Evolutionary conservation across 2,797 vertebrate species (phyloP), one percentile per base, ranked within the genome.

Genomic region (Myotis planiceps): DNA sequence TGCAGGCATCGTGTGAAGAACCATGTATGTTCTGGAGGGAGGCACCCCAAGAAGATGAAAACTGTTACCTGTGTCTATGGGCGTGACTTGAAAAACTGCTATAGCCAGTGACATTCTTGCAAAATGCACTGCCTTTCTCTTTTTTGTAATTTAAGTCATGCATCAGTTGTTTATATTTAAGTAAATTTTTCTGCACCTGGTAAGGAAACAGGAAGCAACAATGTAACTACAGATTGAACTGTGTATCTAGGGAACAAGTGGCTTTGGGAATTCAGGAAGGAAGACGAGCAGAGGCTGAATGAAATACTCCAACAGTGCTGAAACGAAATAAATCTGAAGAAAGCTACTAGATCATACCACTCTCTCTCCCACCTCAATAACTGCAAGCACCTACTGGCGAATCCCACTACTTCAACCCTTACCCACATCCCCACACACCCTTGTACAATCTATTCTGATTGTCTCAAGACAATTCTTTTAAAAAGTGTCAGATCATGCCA

Each of bases 51-150:
- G 18, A 78, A 53, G 13, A 29, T 15, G 5, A 37, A 69, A 69
- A 47, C 3, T 18, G 45, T 58, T 10, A 49, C 16, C n/a, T 7
- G 9, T 7, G 9, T 63, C 15, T 37, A 9, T 23, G 9, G 19
- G 14, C 25, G 3, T 69, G 53, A 71, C 18, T 10, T 58, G 60
- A 72, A 86, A 88, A 71, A 53, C 16, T 53, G 74, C 60, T 5
- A 60, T 0, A 2, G 47, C 45, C 71, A 66, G 29, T 13, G 53
- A 27, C 0, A 18, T 19, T 87, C 32, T 75, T 71, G 49, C 9
- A 87, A 55, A 87, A 80, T 25, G 13, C 45, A 13, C 3, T 78
- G 78, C 14, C 68, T 94, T 69, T 47, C 32, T 71, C 27, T 68
- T 29, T 71, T 79, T 29, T 49, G 7, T 53, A 53, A 78, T 42